Base-by-base conservation (phyloP, 2,797 vertebrate species). In the Anableps anableps region DNA sequence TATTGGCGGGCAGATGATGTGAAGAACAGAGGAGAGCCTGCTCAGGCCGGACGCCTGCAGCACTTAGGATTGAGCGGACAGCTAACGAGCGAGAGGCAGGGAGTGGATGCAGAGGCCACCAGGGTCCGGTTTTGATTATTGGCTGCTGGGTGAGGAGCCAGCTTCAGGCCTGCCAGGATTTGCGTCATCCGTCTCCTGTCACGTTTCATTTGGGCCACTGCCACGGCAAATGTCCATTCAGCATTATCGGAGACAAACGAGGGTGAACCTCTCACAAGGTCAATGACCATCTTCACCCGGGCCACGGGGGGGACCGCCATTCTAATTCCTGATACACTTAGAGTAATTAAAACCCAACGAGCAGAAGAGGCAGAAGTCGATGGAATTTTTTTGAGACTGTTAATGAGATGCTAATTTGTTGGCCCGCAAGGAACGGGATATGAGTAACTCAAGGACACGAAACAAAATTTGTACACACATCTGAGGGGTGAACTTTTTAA, bases 361-460 rank as follows among this genome's bases (percentile, higher is more conserved):
- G 86, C 83, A 86, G 83, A 86, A 80, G 83, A 55, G 23, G 77
- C 53, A 76, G 74, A 88, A 92, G 88, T 90, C 84, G 66, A 94
- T 92, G 14, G 75, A 70, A 62, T 76, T 89, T 91, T 79, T 91
- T 85, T 78, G 77, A 86, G 83, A 84, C 83, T 80, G 85, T 88
- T 94, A 93, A 94, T 93, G 91, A 93, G 91, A 94, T 94, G 93
- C 84, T 93, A 93, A 94, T 93, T 90, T 92, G 83, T 89, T 83
- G 86, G 86, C 88, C 91, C 83, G 60, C 85, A 45, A 93, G 92
- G 88, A 93, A 88, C 75, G 76, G 92, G 88, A 90, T 87, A 84
- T 66, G 83, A 91, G 74, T 72, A 86, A 88, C 71, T 93, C 92
- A 95, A 94, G 92, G 93, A 92, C 93, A 91, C 80, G 75, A 88